A percentile compares a stretch with the other conserved stretches of the same genome.
phyloP scores from a whole-genome alignment of 2,113 vertebrate species.

The Okapia johnstoni region DNA sequence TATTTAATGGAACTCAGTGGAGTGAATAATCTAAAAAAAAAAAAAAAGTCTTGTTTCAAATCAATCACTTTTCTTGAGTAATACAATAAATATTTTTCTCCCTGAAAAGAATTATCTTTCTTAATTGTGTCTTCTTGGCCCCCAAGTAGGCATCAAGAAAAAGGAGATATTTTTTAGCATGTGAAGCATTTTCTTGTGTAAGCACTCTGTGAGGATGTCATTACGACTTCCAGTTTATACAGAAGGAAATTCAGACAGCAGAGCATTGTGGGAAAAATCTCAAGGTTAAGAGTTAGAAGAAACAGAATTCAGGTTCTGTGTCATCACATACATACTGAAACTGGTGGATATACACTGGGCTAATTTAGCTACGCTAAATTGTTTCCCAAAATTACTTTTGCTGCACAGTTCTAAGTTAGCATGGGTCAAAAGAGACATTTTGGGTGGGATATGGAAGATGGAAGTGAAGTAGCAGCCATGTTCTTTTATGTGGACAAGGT shows the following conservation, averaged over 20 bases:
- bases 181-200: background rate
- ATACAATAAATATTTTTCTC: background rate
- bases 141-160: background rate
- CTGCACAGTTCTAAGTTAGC: background rate
- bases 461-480: background rate
- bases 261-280: background rate
- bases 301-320: background rate
- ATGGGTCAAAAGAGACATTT: background rate
- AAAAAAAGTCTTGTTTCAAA: background rate
- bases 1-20: background rate
- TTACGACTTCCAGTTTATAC: background rate
- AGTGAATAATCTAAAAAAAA: slow-evolving; percentile 30
- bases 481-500: background rate
- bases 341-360: background rate
- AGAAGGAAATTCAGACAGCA: background rate
- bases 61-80: background rate
- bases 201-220: background rate
- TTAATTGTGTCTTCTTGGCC: background rate
- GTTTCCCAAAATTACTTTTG: background rate
- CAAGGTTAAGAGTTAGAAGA: background rate
- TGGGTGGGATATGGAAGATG: background rate
- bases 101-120: background rate
- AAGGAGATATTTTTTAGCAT: background rate
- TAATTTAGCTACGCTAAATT: background rate
- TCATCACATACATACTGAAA: background rate